These are phyloP conservation scores for Pangasius mekongensis DNA, from an alignment of 2,797 vertebrate species.

Conservation along the genomic window DNA sequence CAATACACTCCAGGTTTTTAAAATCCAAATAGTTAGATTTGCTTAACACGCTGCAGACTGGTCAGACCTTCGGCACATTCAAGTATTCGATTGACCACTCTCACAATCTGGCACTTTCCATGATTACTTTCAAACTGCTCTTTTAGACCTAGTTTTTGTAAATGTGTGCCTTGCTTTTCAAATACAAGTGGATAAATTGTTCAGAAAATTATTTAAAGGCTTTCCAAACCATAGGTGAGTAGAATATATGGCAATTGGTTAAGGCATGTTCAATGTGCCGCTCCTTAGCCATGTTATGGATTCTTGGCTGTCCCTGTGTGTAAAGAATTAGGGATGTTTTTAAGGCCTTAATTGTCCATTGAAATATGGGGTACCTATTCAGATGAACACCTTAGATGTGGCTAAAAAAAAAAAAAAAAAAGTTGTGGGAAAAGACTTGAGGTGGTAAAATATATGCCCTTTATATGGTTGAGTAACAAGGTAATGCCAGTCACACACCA, in stretches of 20 bases:
- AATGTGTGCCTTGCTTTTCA: background rate
- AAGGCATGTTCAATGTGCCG: background rate
- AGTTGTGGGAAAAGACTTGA: background rate
- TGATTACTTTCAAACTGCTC: constrained; percentile 21
- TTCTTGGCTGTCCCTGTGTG: background rate
- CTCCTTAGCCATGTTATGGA: background rate
- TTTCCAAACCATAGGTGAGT: background rate
- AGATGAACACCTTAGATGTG: background rate
- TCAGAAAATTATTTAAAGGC: constrained; percentile 9
- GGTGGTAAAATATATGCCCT: background rate
- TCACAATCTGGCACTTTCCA: constrained; percentile 20
- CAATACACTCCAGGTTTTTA: constrained; percentile 38
- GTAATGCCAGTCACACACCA: background rate
- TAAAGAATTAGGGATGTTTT: constrained; percentile 1
- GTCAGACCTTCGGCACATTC: constrained; percentile 32
- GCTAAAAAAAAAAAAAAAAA: background rate
- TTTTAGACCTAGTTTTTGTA: background rate
- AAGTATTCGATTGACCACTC: constrained; percentile 32
- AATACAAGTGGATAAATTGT: constrained; percentile 28
- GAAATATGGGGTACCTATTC: background rate
- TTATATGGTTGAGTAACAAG: background rate
- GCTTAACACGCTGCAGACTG: constrained; percentile 16
- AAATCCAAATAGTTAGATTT: constrained; percentile 35
- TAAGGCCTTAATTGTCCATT: background rate
- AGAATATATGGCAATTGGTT: constrained; percentile 4